Evolutionary conservation across 2,888 invertebrate genomes (phyloP).

Genomic region (Blomia tropicalis): DNA sequence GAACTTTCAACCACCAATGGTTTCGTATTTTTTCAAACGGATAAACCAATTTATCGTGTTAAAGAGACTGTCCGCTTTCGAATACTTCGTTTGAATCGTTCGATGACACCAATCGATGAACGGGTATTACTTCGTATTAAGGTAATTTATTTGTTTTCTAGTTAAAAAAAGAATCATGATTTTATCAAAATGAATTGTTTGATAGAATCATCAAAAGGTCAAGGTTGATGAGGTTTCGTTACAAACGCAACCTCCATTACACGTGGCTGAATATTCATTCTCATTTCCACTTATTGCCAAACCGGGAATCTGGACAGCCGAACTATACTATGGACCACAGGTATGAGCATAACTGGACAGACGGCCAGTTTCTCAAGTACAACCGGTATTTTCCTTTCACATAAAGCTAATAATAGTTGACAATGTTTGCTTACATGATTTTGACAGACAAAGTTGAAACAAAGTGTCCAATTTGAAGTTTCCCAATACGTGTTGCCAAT

Average conservation of each 20-base stretch:
- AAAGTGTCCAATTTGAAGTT: constrained; percentile 26
- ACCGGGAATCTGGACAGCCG: constrained; percentile 28
- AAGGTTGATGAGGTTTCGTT: constrained; percentile 25
- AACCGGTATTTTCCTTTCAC: not conserved
- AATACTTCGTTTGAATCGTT: constrained; percentile 28
- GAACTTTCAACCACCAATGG: constrained; percentile 16
- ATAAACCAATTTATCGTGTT: constrained; percentile 31
- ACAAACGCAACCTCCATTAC: not conserved
- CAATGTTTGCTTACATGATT: no score
- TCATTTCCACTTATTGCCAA: constrained; percentile 28
- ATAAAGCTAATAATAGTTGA: no score
- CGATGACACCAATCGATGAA: constrained; percentile 26
- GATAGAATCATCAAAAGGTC: constrained; percentile 28
- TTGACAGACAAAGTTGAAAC: no score
- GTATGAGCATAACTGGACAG: no score
- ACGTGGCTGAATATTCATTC: constrained; percentile 24
- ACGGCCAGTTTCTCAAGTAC: not conserved
- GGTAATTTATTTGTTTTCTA: constrained; percentile 22
- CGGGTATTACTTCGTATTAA: constrained; percentile 27
- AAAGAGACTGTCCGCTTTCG: constrained; percentile 28
- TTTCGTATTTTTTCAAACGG: constrained; percentile 30
- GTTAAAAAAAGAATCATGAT: not conserved
- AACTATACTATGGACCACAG: constrained; percentile 26
- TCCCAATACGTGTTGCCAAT: constrained; percentile 30
- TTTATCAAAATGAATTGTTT: not conserved